phyloP scores from a whole-genome alignment of 2,888 invertebrate genomes.

The Itoplectis maculator region DNA sequence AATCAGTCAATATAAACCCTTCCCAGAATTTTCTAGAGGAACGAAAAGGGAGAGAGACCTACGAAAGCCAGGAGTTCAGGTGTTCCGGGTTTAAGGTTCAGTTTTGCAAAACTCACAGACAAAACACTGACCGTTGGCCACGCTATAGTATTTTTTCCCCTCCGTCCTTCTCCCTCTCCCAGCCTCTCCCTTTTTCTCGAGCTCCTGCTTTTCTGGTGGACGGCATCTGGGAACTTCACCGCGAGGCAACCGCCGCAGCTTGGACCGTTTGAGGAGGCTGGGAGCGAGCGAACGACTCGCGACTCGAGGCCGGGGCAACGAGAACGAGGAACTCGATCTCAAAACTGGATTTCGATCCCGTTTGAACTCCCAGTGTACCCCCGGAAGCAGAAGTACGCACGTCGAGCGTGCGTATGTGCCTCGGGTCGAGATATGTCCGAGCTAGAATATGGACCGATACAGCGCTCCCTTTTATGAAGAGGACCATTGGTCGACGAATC shows the following conservation, averaged over 20 bases:
- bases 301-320: conserved; percentile 33
- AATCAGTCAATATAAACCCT: no score
- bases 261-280: conserved; percentile 81
- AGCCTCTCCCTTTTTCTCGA: conserved; percentile 37
- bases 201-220: conserved; percentile 59
- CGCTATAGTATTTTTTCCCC: conserved; percentile 5
- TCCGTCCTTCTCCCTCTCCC: conserved; percentile 39
- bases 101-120: conserved; percentile 51
- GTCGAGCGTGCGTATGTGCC: no score
- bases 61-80: conserved; percentile 14
- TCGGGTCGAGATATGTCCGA: not conserved
- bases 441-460: conserved; percentile 46
- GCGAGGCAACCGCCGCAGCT: conserved; percentile 77
- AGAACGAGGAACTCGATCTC: conserved; percentile 80
- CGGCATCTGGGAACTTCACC: conserved; percentile 62
- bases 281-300: no score
- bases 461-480: conserved; percentile 22
- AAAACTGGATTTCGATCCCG: conserved; percentile 83
- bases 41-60: conserved; percentile 31
- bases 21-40: not conserved
- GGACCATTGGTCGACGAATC: conserved; percentile 34
- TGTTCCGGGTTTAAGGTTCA: conserved; percentile 39
- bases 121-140: conserved; percentile 69
- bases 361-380: conserved; percentile 71
- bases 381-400: conserved; percentile 66